Percentiles rank a stretch among this genome's conserved stretches.
Evolutionary conservation across 1,140 invertebrate species (phyloP).

Genomic region (Rhyacophila brunnea): DNA sequence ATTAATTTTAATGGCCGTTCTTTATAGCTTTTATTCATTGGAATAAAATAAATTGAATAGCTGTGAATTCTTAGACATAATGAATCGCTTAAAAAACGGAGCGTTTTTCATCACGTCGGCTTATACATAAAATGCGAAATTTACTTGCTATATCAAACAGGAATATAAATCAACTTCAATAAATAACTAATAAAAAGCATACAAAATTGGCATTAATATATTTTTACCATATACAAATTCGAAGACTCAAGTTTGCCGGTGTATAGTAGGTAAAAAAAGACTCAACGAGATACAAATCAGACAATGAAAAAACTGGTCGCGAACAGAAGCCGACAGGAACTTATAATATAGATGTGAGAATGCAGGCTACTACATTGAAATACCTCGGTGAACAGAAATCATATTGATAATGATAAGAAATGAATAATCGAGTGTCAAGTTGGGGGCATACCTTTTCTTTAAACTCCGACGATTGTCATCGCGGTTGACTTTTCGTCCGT

Average conservation of each 20-base stretch:
- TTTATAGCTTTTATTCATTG: too few relatives aligned
- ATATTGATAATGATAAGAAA: slow-evolving; percentile 36
- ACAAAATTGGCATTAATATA: not conserved
- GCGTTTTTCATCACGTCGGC: too few relatives aligned
- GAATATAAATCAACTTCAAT: slow-evolving; percentile 19
- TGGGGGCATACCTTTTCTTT: slow-evolving; percentile 28
- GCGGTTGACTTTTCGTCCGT: not conserved
- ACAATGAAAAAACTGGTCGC: slow-evolving; percentile 27
- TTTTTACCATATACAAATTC: slow-evolving; percentile 7
- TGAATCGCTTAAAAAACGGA: too few relatives aligned
- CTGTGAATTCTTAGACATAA: too few relatives aligned
- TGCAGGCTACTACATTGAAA: slow-evolving; percentile 29
- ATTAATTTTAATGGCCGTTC: too few relatives aligned
- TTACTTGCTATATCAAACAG: slow-evolving; percentile 1
- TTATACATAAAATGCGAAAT: not conserved
- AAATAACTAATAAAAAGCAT: slow-evolving; percentile 18
- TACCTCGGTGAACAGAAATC: slow-evolving; percentile 25
- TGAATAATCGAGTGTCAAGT: slow-evolving; percentile 36
- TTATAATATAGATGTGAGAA: slow-evolving; percentile 35
- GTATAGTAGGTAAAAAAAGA: slow-evolving; percentile 9
- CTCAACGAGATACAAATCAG: slow-evolving; percentile 28
- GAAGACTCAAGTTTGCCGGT: not conserved
- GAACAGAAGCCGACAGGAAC: slow-evolving; percentile 32
- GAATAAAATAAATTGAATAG: too few relatives aligned
- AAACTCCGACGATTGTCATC: slow-evolving; percentile 29